Evolutionary conservation across 2,797 vertebrate genomes (phyloP), one percentile per base, ranked within the genome.

Genomic region (Sus cebifrons): DNA sequence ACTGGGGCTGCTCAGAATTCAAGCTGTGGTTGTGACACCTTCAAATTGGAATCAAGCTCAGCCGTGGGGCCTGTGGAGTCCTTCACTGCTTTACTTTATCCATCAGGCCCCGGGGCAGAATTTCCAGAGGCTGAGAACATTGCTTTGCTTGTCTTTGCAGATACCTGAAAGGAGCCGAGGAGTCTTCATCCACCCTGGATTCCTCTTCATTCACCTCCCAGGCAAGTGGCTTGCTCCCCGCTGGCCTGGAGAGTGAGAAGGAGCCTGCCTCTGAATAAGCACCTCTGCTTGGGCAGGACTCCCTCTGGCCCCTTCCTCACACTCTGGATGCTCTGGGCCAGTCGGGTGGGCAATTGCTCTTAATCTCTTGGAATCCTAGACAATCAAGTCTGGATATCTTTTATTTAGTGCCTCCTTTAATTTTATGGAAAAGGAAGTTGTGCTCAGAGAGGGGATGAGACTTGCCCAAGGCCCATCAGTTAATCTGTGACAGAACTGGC

Each of bases 41-140:
- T 96, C 88, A 96, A 89, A 97, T 21, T 73, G 29, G 74, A 97
- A 94, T 71, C 56, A 49, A 90, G 77, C 77, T 93, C 49, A 88
- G 81, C 44, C 20, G 10, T 68, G 81, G 58, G 32, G 70, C 84
- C 62, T 29, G 7, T 89, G 88, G 74, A 77, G 70, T 68, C 27
- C 49, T 93, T 79, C 36, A 6, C 20, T 49, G n/a, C 65, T 23
- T 96, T 23, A 15, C 27, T 94, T 12, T 77, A 1, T 17, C 40
- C 44, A 73, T 29, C 32, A 60, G 60, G 60, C 56, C 74, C 74
- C 60, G n/a, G 58, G 86, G 36, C 25, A 68, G 60, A 81, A 56
- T 96, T 75, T 74, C 58, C 68, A 71, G 92, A 73, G 85, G 64
- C 64, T 58, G 32, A 74, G 52, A 32, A 18, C 2, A 40, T 78